phyloP scores from a whole-genome alignment of 2,888 invertebrate genomes.

The Eumacrocentrus americanus region DNA sequence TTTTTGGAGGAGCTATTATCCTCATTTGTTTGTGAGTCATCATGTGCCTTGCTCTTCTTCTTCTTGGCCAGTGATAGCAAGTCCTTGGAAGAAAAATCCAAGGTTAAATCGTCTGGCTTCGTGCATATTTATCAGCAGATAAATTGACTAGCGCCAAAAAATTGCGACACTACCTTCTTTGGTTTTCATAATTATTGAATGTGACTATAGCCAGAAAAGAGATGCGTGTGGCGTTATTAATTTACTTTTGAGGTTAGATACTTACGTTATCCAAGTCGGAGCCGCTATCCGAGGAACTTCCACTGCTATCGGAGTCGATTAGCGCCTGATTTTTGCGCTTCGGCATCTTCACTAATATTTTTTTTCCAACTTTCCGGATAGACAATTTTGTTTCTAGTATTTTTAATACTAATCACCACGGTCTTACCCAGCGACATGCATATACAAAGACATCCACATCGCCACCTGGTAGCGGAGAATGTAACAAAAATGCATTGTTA shows the following conservation, averaged over 20 bases:
- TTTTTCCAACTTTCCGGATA: no score
- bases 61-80: conserved; percentile 82
- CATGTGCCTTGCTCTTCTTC: conserved; percentile 67
- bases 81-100: conserved; percentile 66
- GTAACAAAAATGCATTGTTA: no score
- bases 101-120: not conserved
- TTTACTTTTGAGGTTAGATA: conserved; percentile 40
- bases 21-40: conserved; percentile 55
- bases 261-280: conserved; percentile 87
- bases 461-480: no score
- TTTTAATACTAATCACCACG: no score
- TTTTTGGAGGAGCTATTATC: conserved; percentile 51
- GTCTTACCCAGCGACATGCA: no score
- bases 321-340: conserved; percentile 84
- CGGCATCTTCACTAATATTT: conserved; percentile 67
- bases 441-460: no score
- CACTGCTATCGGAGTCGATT: conserved; percentile 82
- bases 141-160: no score
- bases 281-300: conserved; percentile 71
- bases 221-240: not conserved
- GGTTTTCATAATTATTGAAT: not conserved
- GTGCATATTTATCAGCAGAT: not conserved
- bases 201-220: not conserved
- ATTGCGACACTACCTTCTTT: no score
- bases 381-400: no score